Evolutionary conservation across 2,113 vertebrate species (phyloP).

Genomic region (Martes martes): DNA sequence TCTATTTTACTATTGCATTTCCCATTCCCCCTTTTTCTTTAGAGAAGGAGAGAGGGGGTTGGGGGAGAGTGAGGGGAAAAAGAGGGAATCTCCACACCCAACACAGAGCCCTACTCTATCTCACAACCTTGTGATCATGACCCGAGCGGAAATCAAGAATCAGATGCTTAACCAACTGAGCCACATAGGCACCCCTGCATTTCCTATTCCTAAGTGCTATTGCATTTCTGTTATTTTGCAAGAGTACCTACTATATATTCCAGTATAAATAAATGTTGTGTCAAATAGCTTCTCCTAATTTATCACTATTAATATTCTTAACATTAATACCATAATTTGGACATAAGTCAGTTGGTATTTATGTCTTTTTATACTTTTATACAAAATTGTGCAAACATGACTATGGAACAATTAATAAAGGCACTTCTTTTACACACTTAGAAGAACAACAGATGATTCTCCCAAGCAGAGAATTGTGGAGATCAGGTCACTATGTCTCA

Average conservation of each 20-base stretch:
- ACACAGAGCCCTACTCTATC: not conserved
- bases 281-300: not conserved
- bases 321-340: not conserved
- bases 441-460: slow-evolving; percentile 25
- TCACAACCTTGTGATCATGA: not conserved
- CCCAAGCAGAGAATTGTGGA: not conserved
- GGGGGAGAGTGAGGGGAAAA: not conserved
- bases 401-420: slow-evolving; percentile 23
- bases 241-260: not conserved
- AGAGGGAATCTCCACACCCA: not conserved
- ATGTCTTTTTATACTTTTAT: not conserved
- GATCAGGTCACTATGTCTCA: not conserved
- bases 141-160: not conserved
- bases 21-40: not conserved
- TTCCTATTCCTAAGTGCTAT: not conserved
- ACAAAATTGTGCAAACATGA: not conserved
- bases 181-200: not conserved
- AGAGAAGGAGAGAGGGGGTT: not conserved
- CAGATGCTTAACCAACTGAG: not conserved
- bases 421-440: not conserved
- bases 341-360: not conserved
- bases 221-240: not conserved
- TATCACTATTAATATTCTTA: not conserved
- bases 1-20: not conserved
- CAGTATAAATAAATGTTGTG: not conserved